Base-by-base conservation (phyloP, 2,888 invertebrate species). In the Autographa gamma region DNA sequence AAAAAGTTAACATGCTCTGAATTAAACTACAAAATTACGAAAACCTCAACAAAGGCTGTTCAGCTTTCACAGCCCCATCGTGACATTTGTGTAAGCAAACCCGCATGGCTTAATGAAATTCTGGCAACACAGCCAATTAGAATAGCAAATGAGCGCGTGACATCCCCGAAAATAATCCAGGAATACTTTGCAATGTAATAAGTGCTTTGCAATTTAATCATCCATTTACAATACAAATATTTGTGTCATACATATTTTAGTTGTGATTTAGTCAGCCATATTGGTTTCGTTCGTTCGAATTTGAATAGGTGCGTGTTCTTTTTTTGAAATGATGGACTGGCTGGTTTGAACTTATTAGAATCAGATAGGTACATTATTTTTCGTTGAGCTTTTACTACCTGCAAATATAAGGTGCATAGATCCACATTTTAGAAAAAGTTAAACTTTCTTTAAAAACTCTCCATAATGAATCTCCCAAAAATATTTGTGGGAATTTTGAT, bases 61-160 rank as follows among this genome's bases (percentile, higher is more conserved):
- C 34, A 69, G 59, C 59, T 60, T 75, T 75, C 71, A 63, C 31
- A 41, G 54, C 63, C 60, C 38, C 38, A 65, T 75, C 71, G 77
- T 68, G 71, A 79, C 76, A 77, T 77, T 74, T 56, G 54, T 66
- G 71, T 59, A 68, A 60, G 71, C 76, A 56, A n/a, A 67, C 81
- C 81, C 81, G 81, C 82, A 81, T 81, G 60, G 59, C 65, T 65
- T 77, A 71, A 71, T 77, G 70, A 72, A 74, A 77, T 81, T 77
- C 73, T 73, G 73, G 74, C 80, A 75, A 75, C 81, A 75, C 66
- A 66, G 66, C 63, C 69, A 61, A 71, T 82, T 77, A 75, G 81
- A 81, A 82, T 80, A 74, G 63, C 54, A 69, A 81, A 77, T 71
- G 68, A 14, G 19, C 58, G 66, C 73, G 70, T 76, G 70, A 64